Evolutionary conservation across 92 coral and sea anemone species (phyloP), one percentile per base, ranked within the genome.

Genomic region (Siderastrea radians): DNA sequence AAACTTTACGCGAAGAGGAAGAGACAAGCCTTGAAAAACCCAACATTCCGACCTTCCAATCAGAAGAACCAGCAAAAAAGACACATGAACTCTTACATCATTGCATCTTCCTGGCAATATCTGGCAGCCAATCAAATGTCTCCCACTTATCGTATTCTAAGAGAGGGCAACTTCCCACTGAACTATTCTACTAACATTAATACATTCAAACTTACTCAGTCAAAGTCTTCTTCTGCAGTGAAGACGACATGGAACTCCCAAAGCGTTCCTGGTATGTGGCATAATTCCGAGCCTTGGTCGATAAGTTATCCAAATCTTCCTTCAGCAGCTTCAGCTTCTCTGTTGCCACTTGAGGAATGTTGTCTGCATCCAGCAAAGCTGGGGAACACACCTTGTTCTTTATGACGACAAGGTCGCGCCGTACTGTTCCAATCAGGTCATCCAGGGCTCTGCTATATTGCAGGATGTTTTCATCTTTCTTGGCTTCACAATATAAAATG

Each of bases 401-500:
- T 77, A 95, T 94, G 7, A 76, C 78, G 4, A 94, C 88, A 72
- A 97, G 86, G 3, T 97, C 99, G 10, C 93, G 97, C 49, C 96
- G 94, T 60, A 95, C 98, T 12, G 88, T 64, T 48, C 89, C 73
- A 85, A 97, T 92, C 7, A 95, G 93, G 10, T 92, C 96, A 43
- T 95, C 97, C 58, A 97, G 86, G 11, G 91, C 96, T 65, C 91
- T 92, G 71, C 93, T 95, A 79, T 82, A 95, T 64, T 84, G 90
- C 79, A 91, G 89, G 80, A 97, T 97, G 83, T 95, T 96, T 81
- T 97, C 98, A 79, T 97, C 99, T 55, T 95, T 92, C 90, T 97
- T 97, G 52, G 99, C 99, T 52, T 95, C 97, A 77, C 98, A 95
- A 95, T 91, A 97, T 49, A 97, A 83, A 77, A 97, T 93, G 75